Conservation (phyloP, 2,113 vertebrate genomes). For the Nesogale talazaci region DNA sequence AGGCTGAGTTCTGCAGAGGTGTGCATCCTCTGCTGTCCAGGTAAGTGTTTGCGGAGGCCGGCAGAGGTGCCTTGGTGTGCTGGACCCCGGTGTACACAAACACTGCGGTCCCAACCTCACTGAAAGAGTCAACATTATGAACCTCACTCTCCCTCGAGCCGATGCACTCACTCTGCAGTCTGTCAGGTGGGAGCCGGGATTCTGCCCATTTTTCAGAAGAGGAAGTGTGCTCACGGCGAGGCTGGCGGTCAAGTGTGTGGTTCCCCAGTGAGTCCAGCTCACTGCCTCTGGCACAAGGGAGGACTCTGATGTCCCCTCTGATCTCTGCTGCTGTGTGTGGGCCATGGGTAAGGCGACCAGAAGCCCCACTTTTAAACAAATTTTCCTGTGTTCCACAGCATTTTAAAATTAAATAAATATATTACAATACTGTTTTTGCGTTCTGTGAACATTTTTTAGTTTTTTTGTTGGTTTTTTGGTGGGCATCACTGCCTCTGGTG, state of each 20-base stretch:
- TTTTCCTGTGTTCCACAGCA: too few relatives aligned
- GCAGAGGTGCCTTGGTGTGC: neutral
- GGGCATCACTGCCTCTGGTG: too few relatives aligned
- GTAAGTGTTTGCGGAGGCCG: neutral
- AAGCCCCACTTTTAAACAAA: too few relatives aligned
- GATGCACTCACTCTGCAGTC: neutral
- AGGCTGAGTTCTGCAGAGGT: neutral
- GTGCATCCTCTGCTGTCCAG: too few relatives aligned
- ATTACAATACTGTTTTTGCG: too few relatives aligned
- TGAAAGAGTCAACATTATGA: neutral
- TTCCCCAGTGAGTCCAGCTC: neutral
- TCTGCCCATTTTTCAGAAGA: constrained; percentile 50
- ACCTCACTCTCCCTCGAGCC: neutral
- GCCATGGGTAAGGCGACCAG: too few relatives aligned
- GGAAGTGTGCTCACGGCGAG: constrained; percentile 50
- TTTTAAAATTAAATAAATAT: too few relatives aligned
- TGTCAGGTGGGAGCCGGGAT: neutral
- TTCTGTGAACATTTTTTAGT: too few relatives aligned
- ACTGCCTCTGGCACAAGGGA: neutral
- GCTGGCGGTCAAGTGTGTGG: neutral
- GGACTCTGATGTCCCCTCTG: neutral
- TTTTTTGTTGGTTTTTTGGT: too few relatives aligned
- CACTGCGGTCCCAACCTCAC: neutral
- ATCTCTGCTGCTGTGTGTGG: neutral
- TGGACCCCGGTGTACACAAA: fast-evolving